Conservation (phyloP, 2,797 vertebrate species). For the Agapornis canus region DNA sequence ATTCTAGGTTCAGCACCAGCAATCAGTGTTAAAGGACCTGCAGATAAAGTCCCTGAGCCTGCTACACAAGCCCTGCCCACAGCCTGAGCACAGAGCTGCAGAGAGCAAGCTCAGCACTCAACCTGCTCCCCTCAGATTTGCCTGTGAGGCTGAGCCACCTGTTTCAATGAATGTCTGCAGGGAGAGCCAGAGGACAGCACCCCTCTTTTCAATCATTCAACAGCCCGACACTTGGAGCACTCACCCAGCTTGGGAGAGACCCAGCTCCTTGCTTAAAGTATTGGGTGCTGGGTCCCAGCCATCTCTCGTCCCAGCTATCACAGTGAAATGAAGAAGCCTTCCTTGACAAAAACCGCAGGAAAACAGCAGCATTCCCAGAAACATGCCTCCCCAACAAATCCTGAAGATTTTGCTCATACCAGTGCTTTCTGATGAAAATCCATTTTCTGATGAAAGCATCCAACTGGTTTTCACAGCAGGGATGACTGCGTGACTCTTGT, state of each 20-base stretch:
- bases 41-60: not conserved
- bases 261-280: not conserved
- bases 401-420: not conserved
- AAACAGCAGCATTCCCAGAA: not conserved
- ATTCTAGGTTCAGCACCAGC: not conserved
- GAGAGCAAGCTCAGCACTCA: not conserved
- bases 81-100: not conserved
- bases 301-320: fast-evolving
- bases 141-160: fast-evolving
- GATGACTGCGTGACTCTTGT: fast-evolving
- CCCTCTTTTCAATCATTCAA: not conserved
- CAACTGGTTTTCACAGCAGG: not conserved
- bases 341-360: not conserved
- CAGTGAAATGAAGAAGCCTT: not conserved
- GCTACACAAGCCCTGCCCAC: not conserved
- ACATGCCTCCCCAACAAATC: not conserved
- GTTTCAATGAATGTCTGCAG: not conserved
- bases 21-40: not conserved
- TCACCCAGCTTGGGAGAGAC: fast-evolving
- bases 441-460: constrained; percentile 8
- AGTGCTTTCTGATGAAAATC: not conserved
- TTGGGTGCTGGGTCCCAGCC: not conserved
- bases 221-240: not conserved
- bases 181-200: not conserved
- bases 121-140: not conserved